Conservation (phyloP, 2,113 vertebrate species). For the Orycteropus afer region DNA sequence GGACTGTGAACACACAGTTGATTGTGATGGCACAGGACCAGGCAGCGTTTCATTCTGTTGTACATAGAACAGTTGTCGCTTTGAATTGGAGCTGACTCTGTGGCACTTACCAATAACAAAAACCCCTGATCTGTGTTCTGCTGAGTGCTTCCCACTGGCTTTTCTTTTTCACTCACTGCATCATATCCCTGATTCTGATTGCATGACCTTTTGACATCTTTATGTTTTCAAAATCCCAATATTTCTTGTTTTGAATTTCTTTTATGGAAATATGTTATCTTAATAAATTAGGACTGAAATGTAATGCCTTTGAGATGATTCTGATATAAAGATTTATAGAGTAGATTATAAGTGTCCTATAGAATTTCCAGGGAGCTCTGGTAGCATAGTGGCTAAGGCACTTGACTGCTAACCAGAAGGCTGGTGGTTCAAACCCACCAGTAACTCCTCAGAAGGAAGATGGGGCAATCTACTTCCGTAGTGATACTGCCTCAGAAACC, state of each 20-base stretch:
- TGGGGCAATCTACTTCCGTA: too few relatives aligned
- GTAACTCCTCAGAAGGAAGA: too few relatives aligned
- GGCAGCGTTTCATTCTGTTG: neutral
- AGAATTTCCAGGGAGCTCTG: too few relatives aligned
- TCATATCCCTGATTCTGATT: neutral
- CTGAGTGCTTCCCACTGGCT: neutral
- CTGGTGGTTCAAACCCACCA: too few relatives aligned
- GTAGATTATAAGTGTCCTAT: too few relatives aligned
- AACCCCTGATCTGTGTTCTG: too few relatives aligned
- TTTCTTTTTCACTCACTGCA: neutral
- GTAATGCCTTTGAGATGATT: neutral
- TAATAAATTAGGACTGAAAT: neutral
- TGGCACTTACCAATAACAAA: neutral
- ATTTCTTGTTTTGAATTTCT: neutral
- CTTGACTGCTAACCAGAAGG: too few relatives aligned
- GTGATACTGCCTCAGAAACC: too few relatives aligned
- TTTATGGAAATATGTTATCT: neutral
- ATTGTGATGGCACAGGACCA: too few relatives aligned
- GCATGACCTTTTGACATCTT: neutral
- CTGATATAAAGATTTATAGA: too few relatives aligned
- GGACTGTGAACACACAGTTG: too few relatives aligned
- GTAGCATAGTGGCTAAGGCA: too few relatives aligned
- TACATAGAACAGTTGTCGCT: neutral
- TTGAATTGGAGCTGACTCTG: neutral
- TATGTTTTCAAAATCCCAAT: neutral